Evolutionary conservation across 2,797 vertebrate genomes (phyloP).

Genomic region (Iguana delicatissima): DNA sequence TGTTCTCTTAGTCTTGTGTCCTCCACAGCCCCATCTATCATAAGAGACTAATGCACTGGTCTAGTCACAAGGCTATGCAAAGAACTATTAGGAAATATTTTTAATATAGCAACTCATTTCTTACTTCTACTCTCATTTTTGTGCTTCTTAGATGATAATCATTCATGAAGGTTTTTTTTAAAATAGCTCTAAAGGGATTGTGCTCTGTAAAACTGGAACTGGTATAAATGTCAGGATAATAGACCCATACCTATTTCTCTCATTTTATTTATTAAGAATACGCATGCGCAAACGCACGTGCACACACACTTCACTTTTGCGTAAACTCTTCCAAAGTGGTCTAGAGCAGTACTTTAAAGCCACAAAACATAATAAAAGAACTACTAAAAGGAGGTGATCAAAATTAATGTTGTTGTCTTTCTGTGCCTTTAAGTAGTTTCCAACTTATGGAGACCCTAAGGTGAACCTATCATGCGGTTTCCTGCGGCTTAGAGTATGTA

Average conservation of each 20-base stretch:
- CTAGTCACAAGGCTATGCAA: neutral
- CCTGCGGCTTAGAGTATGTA: no score
- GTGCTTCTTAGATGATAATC: neutral
- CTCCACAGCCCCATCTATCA: neutral
- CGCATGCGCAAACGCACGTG: no score
- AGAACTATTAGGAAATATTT: neutral
- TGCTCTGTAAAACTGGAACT: neutral
- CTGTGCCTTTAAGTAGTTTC: no score
- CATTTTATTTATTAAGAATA: neutral
- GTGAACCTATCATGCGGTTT: no score
- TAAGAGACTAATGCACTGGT: neutral
- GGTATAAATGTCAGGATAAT: neutral
- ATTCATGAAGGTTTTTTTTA: neutral
- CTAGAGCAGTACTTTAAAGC: neutral
- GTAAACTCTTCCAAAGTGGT: neutral
- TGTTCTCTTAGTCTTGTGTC: neutral
- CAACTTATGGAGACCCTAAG: no score
- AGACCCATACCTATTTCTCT: neutral
- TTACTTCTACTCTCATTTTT: neutral
- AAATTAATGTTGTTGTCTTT: no score
- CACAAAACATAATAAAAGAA: neutral
- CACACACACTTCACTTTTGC: neutral
- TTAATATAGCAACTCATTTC: neutral
- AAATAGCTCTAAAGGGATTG: neutral
- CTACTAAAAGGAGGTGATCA: neutral